Evolutionary conservation across 2,888 invertebrate species (phyloP).

Genomic region (Xestobium rufovillosum): DNA sequence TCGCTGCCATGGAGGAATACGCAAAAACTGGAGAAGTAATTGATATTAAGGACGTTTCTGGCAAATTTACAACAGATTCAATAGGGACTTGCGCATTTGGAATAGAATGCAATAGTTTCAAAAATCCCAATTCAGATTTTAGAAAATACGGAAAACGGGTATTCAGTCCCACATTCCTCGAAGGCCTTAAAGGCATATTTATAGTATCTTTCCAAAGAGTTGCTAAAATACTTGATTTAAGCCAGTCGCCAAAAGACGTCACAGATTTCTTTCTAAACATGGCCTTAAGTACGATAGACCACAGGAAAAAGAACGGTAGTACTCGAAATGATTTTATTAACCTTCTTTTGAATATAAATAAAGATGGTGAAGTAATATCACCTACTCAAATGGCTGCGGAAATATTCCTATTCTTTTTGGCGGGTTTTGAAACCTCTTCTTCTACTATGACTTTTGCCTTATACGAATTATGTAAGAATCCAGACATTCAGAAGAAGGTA

Average conservation of each 20-base stretch:
- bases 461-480: slow-evolving; percentile 40
- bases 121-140: slow-evolving; percentile 47
- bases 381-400: slow-evolving; percentile 35
- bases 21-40: slow-evolving; percentile 20
- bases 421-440: slow-evolving; percentile 46
- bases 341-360: slow-evolving; percentile 30
- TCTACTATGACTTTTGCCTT: slow-evolving; percentile 38
- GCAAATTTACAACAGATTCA: slow-evolving; percentile 51
- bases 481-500: slow-evolving; percentile 41
- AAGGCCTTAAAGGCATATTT: slow-evolving; percentile 10
- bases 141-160: slow-evolving; percentile 24
- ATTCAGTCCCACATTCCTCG: slow-evolving; percentile 14
- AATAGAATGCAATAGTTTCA: slow-evolving; percentile 50
- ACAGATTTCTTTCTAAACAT: slow-evolving; percentile 27
- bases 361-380: slow-evolving; percentile 18
- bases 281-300: slow-evolving; percentile 26
- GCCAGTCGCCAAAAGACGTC: slow-evolving; percentile 22
- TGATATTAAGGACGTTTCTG: slow-evolving; percentile 43
- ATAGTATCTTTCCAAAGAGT: slow-evolving; percentile 17
- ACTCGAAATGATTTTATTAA: slow-evolving; percentile 39
- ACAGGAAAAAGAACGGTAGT: slow-evolving; percentile 24
- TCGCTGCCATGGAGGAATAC: slow-evolving; percentile 37
- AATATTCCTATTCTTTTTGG: slow-evolving; percentile 42
- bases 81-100: slow-evolving; percentile 54
- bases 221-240: slow-evolving; percentile 15